phyloP scores from a whole-genome alignment of 2,888 invertebrate genomes.

The Blastobasis lacticolella region DNA sequence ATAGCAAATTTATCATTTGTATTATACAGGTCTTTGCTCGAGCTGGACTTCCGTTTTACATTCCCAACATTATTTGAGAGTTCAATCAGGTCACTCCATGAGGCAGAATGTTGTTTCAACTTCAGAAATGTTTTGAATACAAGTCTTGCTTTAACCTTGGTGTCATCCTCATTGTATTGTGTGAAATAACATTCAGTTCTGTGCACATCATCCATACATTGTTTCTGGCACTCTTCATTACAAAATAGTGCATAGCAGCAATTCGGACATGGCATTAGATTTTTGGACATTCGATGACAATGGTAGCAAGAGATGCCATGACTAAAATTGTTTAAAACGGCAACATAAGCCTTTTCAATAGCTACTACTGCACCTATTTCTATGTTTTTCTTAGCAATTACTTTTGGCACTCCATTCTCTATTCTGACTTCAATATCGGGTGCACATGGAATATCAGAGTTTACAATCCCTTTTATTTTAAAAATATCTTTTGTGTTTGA shows the following conservation, averaged over 20 bases:
- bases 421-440: slow-evolving; percentile 13
- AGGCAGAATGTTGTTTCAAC: slow-evolving; percentile 6
- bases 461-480: too few species aligned
- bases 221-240: slow-evolving; percentile 17
- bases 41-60: slow-evolving; percentile 12
- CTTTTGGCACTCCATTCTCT: slow-evolving; percentile 11
- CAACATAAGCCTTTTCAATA: slow-evolving; percentile 22
- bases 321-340: slow-evolving; percentile 5
- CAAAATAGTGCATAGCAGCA: slow-evolving; percentile 25
- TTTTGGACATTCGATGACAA: slow-evolving; percentile 20
- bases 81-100: slow-evolving; percentile 14
- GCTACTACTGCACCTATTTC: slow-evolving; percentile 25
- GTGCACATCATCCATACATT: slow-evolving; percentile 19
- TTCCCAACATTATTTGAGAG: slow-evolving; percentile 15
- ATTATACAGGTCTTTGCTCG: slow-evolving; percentile 17
- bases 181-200: slow-evolving; percentile 21
- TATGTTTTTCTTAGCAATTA: slow-evolving; percentile 21
- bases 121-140: slow-evolving; percentile 20
- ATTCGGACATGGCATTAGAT: slow-evolving; percentile 23
- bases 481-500: too few species aligned
- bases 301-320: slow-evolving; percentile 17
- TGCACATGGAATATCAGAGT: slow-evolving; percentile 10
- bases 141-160: neutral
- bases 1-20: slow-evolving; percentile 14
- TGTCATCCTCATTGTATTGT: slow-evolving; percentile 3